Percentiles rank a stretch among this genome's conserved stretches.
Evolutionary conservation across 2,888 invertebrate genomes (phyloP).

Genomic region (Copidosoma aretas): DNA sequence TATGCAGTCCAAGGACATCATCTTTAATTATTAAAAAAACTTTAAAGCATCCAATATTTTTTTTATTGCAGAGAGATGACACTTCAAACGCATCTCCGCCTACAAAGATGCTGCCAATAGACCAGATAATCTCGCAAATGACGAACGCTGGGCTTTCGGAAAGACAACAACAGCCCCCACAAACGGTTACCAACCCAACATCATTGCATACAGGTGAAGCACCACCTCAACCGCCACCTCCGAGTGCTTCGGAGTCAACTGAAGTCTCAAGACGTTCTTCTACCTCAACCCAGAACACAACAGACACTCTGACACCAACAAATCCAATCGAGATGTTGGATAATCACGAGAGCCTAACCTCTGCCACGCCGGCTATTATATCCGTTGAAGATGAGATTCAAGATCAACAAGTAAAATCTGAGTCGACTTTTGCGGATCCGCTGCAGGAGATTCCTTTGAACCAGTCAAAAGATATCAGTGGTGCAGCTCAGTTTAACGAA

Average conservation of each 20-base stretch:
- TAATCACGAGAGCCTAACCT: constrained; percentile 50
- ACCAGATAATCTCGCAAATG: constrained; percentile 60
- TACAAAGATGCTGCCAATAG: constrained; percentile 59
- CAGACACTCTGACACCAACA: constrained; percentile 56
- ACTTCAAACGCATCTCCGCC: constrained; percentile 59
- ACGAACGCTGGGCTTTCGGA: constrained; percentile 51
- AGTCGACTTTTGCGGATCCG: background rate
- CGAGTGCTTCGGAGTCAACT: constrained; percentile 45
- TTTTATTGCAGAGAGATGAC: constrained; percentile 62
- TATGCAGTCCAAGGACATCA: constrained; percentile 8
- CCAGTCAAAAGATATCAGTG: constrained; percentile 5
- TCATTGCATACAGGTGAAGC: constrained; percentile 9
- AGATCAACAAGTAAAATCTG: constrained; percentile 35
- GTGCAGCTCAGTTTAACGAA: constrained; percentile 7
- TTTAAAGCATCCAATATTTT: constrained; percentile 20
- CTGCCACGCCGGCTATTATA: constrained; percentile 45
- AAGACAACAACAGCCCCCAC: constrained; percentile 49
- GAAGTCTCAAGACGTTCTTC: constrained; percentile 59
- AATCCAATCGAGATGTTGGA: constrained; percentile 52
- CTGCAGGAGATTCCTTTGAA: background rate
- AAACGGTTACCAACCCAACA: constrained; percentile 3
- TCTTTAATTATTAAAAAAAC: background rate
- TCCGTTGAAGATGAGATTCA: constrained; percentile 42
- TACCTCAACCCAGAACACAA: constrained; percentile 58
- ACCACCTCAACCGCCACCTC: background rate